A percentile compares a stretch with the other conserved stretches of the same genome.
Evolutionary conservation across 1,140 invertebrate genomes (phyloP).

Genomic region (Caenorhabditis tropicalis): DNA sequence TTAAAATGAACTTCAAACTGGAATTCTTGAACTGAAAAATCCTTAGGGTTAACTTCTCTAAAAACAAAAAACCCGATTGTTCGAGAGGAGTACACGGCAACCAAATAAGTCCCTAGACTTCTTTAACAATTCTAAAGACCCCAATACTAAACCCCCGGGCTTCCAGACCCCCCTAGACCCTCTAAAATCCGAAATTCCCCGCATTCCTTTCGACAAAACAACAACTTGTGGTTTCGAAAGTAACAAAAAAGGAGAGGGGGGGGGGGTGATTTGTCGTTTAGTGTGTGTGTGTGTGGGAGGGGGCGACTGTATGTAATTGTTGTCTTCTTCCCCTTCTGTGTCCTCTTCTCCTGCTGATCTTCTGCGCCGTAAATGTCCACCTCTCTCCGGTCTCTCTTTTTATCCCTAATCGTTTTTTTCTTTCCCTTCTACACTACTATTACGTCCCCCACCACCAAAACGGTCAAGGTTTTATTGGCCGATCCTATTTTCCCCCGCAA

Average conservation of each 20-base stretch:
- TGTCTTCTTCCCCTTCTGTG: neutral
- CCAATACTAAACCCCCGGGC: too few species aligned
- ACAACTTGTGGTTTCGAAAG: slow-evolving; percentile 15
- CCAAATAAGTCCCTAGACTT: too few species aligned
- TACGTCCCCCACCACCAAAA: neutral
- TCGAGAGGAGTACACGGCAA: too few species aligned
- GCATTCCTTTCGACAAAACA: neutral
- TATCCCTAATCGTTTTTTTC: slow-evolving; percentile 12
- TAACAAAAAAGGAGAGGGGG: too few species aligned
- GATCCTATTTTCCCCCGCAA: neutral
- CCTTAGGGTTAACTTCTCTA: too few species aligned
- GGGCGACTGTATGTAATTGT: neutral
- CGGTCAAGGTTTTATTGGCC: slow-evolving; percentile 32
- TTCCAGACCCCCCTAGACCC: too few species aligned
- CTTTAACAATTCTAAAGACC: too few species aligned
- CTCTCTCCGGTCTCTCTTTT: neutral
- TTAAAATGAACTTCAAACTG: too few species aligned
- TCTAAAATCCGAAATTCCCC: too few species aligned
- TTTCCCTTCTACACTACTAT: neutral
- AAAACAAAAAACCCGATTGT: too few species aligned
- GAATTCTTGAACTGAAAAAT: too few species aligned
- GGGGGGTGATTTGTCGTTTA: slow-evolving; percentile 21
- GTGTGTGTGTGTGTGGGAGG: neutral
- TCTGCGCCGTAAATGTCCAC: neutral
- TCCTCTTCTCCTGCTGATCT: neutral